Percentiles rank a stretch among this genome's conserved stretches.
These are phyloP conservation scores for Pangasius krempfi DNA, from an alignment of 2,797 vertebrate genomes.

Conservation along the genomic window DNA sequence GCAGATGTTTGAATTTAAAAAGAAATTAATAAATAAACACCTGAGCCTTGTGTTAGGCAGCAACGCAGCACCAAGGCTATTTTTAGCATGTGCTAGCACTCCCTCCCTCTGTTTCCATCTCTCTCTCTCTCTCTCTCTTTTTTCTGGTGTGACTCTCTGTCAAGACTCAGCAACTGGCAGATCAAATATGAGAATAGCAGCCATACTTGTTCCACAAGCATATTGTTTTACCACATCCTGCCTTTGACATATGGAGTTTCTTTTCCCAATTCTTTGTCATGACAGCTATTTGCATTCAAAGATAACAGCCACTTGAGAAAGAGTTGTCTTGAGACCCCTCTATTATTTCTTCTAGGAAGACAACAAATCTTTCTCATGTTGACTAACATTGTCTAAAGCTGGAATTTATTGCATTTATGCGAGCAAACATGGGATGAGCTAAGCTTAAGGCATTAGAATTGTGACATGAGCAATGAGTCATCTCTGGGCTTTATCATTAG, in stretches of 20 bases:
- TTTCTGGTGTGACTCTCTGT: slow-evolving; percentile 55
- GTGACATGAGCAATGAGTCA: not conserved
- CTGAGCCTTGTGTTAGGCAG: slow-evolving; percentile 49
- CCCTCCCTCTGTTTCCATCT: not conserved
- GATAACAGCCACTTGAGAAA: slow-evolving; percentile 1
- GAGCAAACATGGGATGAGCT: not conserved
- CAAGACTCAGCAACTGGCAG: slow-evolving; percentile 41
- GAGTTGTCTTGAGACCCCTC: not conserved
- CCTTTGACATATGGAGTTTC: slow-evolving; percentile 26
- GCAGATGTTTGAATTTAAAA: slow-evolving; percentile 54
- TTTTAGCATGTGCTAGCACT: slow-evolving; percentile 47
- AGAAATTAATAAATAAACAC: slow-evolving; percentile 61
- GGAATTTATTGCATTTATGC: not conserved
- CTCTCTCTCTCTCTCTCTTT: not conserved
- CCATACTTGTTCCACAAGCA: slow-evolving; percentile 49
- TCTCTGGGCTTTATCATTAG: not conserved
- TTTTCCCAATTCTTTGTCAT: slow-evolving; percentile 49
- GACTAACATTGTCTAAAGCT: not conserved
- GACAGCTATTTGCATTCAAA: not conserved
- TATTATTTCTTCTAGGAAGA: not conserved
- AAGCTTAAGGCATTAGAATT: not conserved
- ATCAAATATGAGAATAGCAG: slow-evolving; percentile 51
- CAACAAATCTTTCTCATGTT: slow-evolving; percentile 3
- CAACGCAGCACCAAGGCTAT: slow-evolving; percentile 45
- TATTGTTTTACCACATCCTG: slow-evolving; percentile 53